phyloP scores from a whole-genome alignment of 2,797 vertebrate species.

The Ispidina picta region DNA sequence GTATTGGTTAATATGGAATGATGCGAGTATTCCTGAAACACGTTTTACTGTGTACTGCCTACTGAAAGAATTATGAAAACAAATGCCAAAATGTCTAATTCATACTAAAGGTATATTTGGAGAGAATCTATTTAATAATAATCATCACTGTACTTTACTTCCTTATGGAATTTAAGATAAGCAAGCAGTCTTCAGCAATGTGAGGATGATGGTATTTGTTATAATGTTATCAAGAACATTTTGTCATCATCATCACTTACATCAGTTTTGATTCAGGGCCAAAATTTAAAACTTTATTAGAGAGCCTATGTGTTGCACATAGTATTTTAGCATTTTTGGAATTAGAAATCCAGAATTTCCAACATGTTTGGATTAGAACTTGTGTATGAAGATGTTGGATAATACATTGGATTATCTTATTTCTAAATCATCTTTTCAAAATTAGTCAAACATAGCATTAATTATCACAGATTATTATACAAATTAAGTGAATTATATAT shows the following conservation, averaged over 20 bases:
- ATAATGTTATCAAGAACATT: background rate
- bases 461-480: background rate
- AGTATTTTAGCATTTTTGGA: background rate
- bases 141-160: background rate
- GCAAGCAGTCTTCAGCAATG: background rate
- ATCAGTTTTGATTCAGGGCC: background rate
- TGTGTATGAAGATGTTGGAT: background rate
- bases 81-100: background rate
- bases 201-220: background rate
- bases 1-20: background rate
- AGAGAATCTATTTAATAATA: background rate
- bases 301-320: background rate
- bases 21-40: background rate
- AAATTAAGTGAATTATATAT: background rate
- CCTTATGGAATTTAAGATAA: background rate
- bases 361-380: background rate
- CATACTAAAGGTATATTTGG: background rate
- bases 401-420: background rate
- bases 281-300: background rate
- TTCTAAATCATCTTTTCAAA: background rate
- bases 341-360: background rate
- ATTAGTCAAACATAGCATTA: background rate
- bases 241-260: background rate
- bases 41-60: background rate
- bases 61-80: background rate